Evolutionary conservation across 2,113 vertebrate genomes (phyloP).

Genomic region (Aphelocoma coerulescens): DNA sequence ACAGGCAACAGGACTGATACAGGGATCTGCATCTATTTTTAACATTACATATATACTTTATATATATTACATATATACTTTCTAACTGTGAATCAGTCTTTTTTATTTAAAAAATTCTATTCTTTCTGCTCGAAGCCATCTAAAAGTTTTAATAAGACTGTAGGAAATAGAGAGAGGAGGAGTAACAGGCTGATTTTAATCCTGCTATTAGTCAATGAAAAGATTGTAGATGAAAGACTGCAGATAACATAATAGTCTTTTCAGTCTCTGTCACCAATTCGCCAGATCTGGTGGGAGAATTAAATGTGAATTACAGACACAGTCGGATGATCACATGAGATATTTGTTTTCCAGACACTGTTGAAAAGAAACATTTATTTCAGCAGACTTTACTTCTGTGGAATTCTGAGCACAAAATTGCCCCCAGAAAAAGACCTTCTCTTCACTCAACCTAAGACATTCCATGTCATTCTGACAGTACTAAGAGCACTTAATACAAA

Average conservation of each 20-base stretch:
- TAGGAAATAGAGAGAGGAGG: neutral
- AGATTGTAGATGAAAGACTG: neutral
- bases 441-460: neutral
- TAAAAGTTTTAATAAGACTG: neutral
- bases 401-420: neutral
- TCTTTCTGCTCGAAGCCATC: neutral
- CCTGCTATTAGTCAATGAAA: slow-evolving; percentile 10
- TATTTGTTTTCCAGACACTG: neutral
- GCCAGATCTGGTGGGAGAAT: neutral
- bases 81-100: neutral
- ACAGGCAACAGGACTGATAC: neutral
- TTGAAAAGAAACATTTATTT: slow-evolving; percentile 30
- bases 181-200: slow-evolving; percentile 21
- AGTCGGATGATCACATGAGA: neutral
- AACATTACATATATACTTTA: neutral
- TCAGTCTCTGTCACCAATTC: neutral
- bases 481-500: neutral
- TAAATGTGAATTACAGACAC: slow-evolving; percentile 7
- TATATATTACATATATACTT: neutral
- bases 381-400: neutral
- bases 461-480: neutral
- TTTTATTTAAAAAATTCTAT: neutral
- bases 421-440: neutral
- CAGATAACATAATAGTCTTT: slow-evolving; percentile 27
- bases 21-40: neutral